These are phyloP conservation scores for Zelleria hepariella DNA, from an alignment of 2,888 invertebrate genomes.

Conservation along the genomic window DNA sequence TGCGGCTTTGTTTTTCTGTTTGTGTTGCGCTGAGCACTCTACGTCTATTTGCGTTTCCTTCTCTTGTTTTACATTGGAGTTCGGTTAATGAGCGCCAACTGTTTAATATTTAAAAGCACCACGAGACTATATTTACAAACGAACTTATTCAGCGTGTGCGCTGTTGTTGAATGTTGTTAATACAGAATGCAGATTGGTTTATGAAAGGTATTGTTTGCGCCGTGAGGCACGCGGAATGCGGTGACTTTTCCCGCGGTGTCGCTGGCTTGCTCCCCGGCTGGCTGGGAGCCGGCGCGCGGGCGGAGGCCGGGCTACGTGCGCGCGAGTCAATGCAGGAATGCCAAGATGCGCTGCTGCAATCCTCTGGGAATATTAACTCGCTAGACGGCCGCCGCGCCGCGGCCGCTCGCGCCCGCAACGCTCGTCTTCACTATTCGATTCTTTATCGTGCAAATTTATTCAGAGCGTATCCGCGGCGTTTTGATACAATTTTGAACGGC, in stretches of 20 bases:
- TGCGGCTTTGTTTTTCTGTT: constrained; percentile 14
- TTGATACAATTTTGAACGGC: constrained; percentile 22
- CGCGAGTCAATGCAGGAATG: not conserved
- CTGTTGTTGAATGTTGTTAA: not conserved
- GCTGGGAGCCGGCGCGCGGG: not conserved
- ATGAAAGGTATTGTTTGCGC: not conserved
- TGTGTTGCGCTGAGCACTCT: constrained; percentile 11
- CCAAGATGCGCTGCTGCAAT: constrained; percentile 10
- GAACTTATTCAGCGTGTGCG: not conserved
- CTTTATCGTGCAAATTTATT: constrained; percentile 18
- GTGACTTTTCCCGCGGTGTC: not conserved
- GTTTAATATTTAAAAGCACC: constrained; percentile 2
- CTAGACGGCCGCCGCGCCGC: constrained; percentile 15
- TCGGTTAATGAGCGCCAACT: not conserved
- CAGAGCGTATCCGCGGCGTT: constrained; percentile 17
- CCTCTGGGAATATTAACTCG: constrained; percentile 17
- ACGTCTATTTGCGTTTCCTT: not conserved
- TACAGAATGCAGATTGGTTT: not conserved
- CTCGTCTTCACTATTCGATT: constrained; percentile 16
- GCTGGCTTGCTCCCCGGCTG: no score
- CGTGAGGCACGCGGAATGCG: not conserved
- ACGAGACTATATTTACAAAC: not conserved
- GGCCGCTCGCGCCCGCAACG: constrained; percentile 15
- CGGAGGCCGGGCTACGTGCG: not conserved
- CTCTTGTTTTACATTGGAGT: not conserved